phyloP scores from a whole-genome alignment of 1,140 invertebrate genomes.

The Asbolus verrucosus region DNA sequence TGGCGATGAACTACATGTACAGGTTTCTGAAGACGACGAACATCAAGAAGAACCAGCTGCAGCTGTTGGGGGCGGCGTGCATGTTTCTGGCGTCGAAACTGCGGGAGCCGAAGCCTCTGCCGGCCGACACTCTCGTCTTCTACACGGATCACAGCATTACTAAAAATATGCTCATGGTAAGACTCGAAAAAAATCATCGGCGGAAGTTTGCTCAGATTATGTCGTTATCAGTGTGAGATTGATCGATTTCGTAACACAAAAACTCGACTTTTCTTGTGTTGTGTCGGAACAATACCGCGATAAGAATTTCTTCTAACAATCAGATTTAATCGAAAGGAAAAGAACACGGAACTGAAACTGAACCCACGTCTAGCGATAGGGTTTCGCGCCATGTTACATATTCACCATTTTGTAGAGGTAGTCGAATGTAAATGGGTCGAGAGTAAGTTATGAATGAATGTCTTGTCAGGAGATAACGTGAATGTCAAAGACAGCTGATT shows the following conservation, averaged over 20 bases:
- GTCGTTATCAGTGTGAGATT: constrained; percentile 36
- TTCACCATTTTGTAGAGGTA: neutral
- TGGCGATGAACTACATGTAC: constrained; percentile 94
- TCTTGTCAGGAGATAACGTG: constrained; percentile 41
- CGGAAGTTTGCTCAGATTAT: constrained; percentile 31
- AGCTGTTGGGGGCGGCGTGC: constrained; percentile 89
- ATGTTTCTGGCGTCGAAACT: constrained; percentile 93
- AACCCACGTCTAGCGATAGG: too few relatives aligned
- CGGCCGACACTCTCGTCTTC: constrained; percentile 84
- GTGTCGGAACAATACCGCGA: constrained; percentile 4
- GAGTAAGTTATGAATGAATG: constrained; percentile 51
- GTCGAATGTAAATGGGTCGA: constrained; percentile 9
- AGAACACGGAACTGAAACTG: neutral
- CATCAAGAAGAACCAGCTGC: constrained; percentile 85
- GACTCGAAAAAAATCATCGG: neutral
- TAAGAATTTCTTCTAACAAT: constrained; percentile 5
- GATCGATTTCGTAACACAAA: constrained; percentile 5
- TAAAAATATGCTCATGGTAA: constrained; percentile 86
- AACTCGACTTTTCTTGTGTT: too few relatives aligned
- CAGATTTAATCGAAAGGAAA: neutral
- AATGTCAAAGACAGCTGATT: constrained; percentile 52
- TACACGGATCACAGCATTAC: constrained; percentile 94
- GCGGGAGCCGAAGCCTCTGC: constrained; percentile 82
- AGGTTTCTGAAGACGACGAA: constrained; percentile 86
- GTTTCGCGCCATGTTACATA: too few relatives aligned